These are phyloP conservation scores for Sinocyclocheilus rhinocerous DNA, from an alignment of 2,113 vertebrate genomes.

Conservation along the genomic window DNA sequence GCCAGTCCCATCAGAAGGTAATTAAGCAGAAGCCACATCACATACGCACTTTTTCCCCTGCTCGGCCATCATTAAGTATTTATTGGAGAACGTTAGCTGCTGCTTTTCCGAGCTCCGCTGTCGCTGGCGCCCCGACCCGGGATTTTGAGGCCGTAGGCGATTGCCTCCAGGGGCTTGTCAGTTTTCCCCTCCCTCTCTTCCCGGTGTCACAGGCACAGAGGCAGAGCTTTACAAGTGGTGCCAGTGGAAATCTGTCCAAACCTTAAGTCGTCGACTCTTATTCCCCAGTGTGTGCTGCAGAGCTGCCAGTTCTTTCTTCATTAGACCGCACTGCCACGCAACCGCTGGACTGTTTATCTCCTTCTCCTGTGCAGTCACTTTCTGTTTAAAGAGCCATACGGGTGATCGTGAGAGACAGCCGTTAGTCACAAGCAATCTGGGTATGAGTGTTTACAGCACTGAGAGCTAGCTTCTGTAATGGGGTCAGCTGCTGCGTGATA, in stretches of 20 bases:
- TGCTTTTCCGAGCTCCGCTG: constrained; percentile 58
- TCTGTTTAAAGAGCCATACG: constrained; percentile 68
- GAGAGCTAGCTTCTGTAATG: constrained; percentile 27
- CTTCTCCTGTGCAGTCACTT: constrained; percentile 77
- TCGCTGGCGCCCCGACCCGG: constrained; percentile 42
- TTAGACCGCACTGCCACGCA: constrained; percentile 69
- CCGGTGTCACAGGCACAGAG: constrained; percentile 77
- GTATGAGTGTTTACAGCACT: constrained; percentile 16
- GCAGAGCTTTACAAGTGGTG: constrained; percentile 74
- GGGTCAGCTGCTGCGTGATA: not conserved
- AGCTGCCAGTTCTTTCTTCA: constrained; percentile 83
- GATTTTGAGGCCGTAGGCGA: constrained; percentile 83
- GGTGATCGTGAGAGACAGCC: not conserved
- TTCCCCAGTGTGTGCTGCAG: constrained; percentile 84
- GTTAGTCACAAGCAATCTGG: constrained; percentile 46
- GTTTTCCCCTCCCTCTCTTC: constrained; percentile 57
- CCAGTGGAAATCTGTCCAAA: constrained; percentile 75
- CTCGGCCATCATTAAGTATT: constrained; percentile 94
- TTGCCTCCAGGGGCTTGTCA: constrained; percentile 79
- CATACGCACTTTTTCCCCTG: constrained; percentile 79
- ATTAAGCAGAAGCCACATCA: constrained; percentile 95
- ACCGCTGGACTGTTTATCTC: constrained; percentile 82
- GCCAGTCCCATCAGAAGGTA: constrained; percentile 93
- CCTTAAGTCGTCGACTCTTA: constrained; percentile 87
- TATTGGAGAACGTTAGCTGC: constrained; percentile 89